Conservation (phyloP, 1,140 invertebrate species). For the Drepana arcuata region DNA sequence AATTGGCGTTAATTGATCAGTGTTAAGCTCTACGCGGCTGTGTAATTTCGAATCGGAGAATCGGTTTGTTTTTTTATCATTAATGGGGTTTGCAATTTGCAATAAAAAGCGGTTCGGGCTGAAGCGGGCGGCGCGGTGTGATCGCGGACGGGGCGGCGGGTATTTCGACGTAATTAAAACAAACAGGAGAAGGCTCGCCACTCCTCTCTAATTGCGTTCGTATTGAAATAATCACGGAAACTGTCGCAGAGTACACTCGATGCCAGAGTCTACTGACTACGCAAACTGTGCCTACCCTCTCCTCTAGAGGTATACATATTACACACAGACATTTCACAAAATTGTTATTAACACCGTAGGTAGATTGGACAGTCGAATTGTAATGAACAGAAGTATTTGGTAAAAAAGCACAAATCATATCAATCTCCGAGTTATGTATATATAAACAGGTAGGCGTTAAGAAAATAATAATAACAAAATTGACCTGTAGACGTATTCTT, state of each 20-base stretch:
- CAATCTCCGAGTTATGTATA: too few relatives aligned
- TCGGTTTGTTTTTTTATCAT: slow-evolving; percentile 52
- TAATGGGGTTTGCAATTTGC: slow-evolving; percentile 61
- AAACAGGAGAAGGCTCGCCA: slow-evolving; percentile 60
- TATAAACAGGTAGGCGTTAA: too few relatives aligned
- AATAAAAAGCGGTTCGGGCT: slow-evolving; percentile 39
- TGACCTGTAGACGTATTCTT: too few relatives aligned
- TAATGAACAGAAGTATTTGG: too few relatives aligned
- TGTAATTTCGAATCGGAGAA: slow-evolving; percentile 15
- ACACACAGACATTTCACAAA: too few relatives aligned
- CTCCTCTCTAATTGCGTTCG: slow-evolving; percentile 66
- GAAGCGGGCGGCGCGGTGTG: slow-evolving; percentile 16
- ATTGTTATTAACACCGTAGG: too few relatives aligned
- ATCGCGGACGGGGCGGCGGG: slow-evolving; percentile 34
- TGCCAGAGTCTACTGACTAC: too few relatives aligned
- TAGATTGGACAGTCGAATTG: too few relatives aligned
- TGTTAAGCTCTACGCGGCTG: slow-evolving; percentile 9
- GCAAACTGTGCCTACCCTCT: too few relatives aligned
- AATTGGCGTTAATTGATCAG: slow-evolving; percentile 9
- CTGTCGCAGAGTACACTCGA: slow-evolving; percentile 28
- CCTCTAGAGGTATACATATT: too few relatives aligned
- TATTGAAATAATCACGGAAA: slow-evolving; percentile 63
- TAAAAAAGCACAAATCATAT: too few relatives aligned
- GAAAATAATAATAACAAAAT: too few relatives aligned
- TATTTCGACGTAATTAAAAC: slow-evolving; percentile 69